These are phyloP conservation scores for Sarcophaga peregrina DNA, from an alignment of 1,140 invertebrate genomes.

Conservation along the genomic window DNA sequence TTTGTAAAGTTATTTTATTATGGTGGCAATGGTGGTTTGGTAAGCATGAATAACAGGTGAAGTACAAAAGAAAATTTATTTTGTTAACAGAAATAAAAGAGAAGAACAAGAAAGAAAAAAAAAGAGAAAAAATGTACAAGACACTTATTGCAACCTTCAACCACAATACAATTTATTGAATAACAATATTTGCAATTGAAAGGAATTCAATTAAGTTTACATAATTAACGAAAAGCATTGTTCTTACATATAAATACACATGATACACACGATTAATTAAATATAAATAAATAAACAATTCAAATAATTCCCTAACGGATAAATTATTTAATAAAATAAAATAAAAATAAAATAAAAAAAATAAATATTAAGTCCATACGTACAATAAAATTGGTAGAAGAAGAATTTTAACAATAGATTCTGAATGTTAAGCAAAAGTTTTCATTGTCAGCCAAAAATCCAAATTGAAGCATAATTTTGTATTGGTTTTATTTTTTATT, in stretches of 20 bases:
- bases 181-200: too few relatives aligned
- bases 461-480: background rate
- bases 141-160: constrained; percentile 15
- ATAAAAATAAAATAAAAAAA: too few relatives aligned
- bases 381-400: too few relatives aligned
- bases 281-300: too few relatives aligned
- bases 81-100: constrained; percentile 5
- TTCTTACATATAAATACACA: too few relatives aligned
- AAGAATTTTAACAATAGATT: too few relatives aligned
- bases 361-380: too few relatives aligned
- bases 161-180: background rate
- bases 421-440: constrained; percentile 6
- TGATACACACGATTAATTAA: too few relatives aligned
- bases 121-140: background rate
- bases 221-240: too few relatives aligned
- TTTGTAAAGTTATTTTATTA: background rate
- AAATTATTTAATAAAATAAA: too few relatives aligned
- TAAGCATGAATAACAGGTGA: constrained; percentile 32
- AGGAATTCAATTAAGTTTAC: too few relatives aligned
- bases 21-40: constrained; percentile 9
- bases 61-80: background rate
- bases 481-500: background rate
- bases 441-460: constrained; percentile 14
- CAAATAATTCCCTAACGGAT: too few relatives aligned
- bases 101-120: constrained; percentile 4